A percentile compares a stretch with the other conserved stretches of the same genome.
Conservation (phyloP, 2,797 vertebrate species). For the Mormyrops boulengeri region DNA sequence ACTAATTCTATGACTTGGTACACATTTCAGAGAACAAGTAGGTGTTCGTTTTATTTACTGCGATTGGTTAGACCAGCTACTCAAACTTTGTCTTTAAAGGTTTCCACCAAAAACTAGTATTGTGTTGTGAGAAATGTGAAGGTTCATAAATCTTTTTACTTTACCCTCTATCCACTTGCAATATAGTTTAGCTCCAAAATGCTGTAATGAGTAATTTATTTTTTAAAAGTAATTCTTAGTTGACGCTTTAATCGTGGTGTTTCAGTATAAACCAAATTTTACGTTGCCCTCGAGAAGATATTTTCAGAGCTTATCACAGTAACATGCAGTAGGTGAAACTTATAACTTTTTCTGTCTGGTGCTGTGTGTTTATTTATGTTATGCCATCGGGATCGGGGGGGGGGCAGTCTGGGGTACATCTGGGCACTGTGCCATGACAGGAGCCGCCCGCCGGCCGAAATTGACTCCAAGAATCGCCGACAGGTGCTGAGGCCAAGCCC, state of each 20-base stretch:
- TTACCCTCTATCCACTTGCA: neutral
- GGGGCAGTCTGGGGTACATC: constrained; percentile 43
- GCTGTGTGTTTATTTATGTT: neutral
- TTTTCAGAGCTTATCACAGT: neutral
- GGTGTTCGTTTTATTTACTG: neutral
- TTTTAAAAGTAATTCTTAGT: neutral
- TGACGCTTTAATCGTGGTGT: neutral
- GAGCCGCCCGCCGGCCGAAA: constrained; percentile 49
- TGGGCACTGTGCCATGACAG: constrained; percentile 40
- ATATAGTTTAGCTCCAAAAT: neutral
- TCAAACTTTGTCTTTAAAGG: neutral
- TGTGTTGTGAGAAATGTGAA: neutral
- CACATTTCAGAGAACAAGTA: neutral
- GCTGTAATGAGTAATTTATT: neutral
- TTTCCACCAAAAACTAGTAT: neutral
- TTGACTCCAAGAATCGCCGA: constrained; percentile 61
- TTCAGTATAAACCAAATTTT: neutral
- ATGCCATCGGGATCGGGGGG: too few species aligned
- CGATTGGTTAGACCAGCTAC: neutral
- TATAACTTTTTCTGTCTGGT: constrained; percentile 23
- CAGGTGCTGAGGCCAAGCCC: constrained; percentile 57
- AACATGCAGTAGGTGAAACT: neutral
- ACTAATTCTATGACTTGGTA: too few species aligned
- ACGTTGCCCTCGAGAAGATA: neutral
- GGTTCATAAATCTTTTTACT: neutral